Conservation (phyloP, 2,113 vertebrate genomes). For the Gracilinanus agilis region DNA sequence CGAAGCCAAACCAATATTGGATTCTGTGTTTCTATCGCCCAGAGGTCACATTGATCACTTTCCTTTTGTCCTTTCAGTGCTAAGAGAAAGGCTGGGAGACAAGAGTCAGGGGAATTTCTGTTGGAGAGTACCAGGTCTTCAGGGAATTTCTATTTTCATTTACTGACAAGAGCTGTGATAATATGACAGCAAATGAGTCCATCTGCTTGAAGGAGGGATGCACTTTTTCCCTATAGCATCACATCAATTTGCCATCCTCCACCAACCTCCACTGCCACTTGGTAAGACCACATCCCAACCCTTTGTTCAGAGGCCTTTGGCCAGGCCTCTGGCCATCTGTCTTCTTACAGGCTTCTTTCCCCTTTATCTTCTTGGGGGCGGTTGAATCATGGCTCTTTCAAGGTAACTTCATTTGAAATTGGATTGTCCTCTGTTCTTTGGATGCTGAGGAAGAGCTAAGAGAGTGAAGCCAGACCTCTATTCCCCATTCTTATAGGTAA, state of each 20-base stretch:
- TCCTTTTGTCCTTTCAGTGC: rapidly evolving
- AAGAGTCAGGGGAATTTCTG: not conserved
- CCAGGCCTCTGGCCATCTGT: not conserved
- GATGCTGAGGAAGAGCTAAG: not conserved
- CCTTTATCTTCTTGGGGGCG: not conserved
- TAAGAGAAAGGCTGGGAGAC: too few relatives aligned
- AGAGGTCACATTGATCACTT: not conserved
- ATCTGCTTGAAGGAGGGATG: not conserved
- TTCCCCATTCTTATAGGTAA: not conserved
- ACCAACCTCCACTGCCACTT: not conserved
- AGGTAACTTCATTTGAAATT: not conserved
- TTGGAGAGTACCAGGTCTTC: not conserved
- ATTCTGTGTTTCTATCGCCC: not conserved
- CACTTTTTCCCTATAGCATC: slow-evolving; percentile 4
- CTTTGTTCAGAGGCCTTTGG: not conserved
- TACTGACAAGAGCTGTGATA: not conserved
- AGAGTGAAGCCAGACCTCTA: not conserved
- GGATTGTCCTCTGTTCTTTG: not conserved
- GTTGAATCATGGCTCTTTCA: not conserved
- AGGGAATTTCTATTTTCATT: not conserved
- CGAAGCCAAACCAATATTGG: not conserved
- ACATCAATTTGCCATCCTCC: not conserved
- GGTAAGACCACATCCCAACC: not conserved
- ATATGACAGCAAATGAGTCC: not conserved
- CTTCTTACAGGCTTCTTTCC: not conserved